Evolutionary conservation across 2,797 vertebrate genomes (phyloP).

Genomic region (Takifugu ocellatus): DNA sequence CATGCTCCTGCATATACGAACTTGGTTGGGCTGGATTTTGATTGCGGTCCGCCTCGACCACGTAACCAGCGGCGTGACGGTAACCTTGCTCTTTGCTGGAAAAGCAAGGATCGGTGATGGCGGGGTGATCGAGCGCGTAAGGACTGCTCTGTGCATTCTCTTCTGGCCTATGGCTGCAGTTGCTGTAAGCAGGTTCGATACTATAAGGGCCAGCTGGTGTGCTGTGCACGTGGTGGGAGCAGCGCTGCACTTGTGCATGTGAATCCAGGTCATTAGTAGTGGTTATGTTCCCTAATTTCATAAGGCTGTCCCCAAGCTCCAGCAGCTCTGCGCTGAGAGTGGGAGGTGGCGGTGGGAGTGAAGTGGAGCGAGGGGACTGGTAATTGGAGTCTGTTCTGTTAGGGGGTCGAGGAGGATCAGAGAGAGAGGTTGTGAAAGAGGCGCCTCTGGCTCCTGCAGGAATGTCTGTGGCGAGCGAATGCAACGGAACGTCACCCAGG

Average conservation of each 20-base stretch:
- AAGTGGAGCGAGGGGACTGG: slow-evolving; percentile 37
- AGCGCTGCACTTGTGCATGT: slow-evolving; percentile 48
- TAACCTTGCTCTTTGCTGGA: slow-evolving; percentile 49
- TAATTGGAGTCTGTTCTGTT: slow-evolving; percentile 74
- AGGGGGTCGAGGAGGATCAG: slow-evolving; percentile 78
- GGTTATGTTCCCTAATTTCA: slow-evolving; percentile 83
- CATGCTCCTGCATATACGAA: slow-evolving; percentile 33
- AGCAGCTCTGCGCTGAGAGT: slow-evolving; percentile 93
- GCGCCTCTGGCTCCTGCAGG: slow-evolving; percentile 89
- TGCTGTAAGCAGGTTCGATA: slow-evolving; percentile 38
- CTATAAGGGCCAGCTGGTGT: slow-evolving; percentile 35
- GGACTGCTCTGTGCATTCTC: slow-evolving; percentile 27
- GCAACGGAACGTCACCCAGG: slow-evolving; percentile 62
- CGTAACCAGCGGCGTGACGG: slow-evolving; percentile 37
- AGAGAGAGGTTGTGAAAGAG: slow-evolving; percentile 79
- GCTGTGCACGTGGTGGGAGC: slow-evolving; percentile 50
- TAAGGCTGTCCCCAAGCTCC: slow-evolving; percentile 91
- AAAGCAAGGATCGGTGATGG: slow-evolving; percentile 43
- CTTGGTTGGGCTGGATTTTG: slow-evolving; percentile 25
- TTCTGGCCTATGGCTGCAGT: slow-evolving; percentile 52
- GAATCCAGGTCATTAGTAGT: slow-evolving; percentile 68
- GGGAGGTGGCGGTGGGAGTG: slow-evolving; percentile 75
- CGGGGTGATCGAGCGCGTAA: slow-evolving; percentile 46
- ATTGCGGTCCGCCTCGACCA: slow-evolving; percentile 46
- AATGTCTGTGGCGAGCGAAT: slow-evolving; percentile 80